Percentiles rank a stretch among this genome's conserved stretches.
These are phyloP conservation scores for Drosophila arizonae DNA, from an alignment of 1,140 invertebrate species.

Conservation along the genomic window DNA sequence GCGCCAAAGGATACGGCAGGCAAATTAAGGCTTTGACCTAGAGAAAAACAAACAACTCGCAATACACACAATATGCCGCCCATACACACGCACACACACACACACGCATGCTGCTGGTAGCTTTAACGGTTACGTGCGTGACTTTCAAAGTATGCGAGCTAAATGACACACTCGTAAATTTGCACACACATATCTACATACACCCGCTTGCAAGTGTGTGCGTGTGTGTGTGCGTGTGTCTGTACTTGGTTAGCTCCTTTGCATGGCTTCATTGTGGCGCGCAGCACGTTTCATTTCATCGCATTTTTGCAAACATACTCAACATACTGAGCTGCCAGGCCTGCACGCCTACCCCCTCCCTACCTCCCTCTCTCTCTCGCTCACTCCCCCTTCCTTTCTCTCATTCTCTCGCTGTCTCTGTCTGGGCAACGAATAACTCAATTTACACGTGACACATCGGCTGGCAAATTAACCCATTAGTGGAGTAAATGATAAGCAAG, in stretches of 20 bases:
- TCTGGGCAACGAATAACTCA: conserved; percentile 53
- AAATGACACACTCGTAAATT: conserved; percentile 79
- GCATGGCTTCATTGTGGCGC: conserved; percentile 76
- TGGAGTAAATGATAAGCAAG: conserved; percentile 18
- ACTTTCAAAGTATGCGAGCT: conserved; percentile 71
- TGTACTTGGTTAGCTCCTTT: conserved; percentile 50
- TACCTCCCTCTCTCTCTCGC: neutral
- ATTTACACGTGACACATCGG: conserved; percentile 76
- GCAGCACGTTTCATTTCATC: conserved; percentile 77
- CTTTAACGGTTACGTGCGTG: conserved; percentile 69
- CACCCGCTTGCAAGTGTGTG: conserved; percentile 5
- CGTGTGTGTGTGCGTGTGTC: neutral
- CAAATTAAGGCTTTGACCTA: conserved; percentile 81
- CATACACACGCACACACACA: neutral
- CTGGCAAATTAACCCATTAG: conserved; percentile 59
- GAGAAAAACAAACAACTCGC: conserved; percentile 72
- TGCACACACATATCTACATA: conserved; percentile 19
- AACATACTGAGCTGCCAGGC: conserved; percentile 20
- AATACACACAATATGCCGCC: conserved; percentile 15
- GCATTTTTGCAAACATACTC: conserved; percentile 34
- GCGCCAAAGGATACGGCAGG: conserved; percentile 54
- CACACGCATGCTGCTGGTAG: conserved; percentile 3
- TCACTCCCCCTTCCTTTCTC: neutral
- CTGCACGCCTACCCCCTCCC: conserved; percentile 13
- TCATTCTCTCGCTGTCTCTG: neutral